These are phyloP conservation scores for Blera fallax DNA, from an alignment of 2,888 invertebrate species.

Conservation along the genomic window DNA sequence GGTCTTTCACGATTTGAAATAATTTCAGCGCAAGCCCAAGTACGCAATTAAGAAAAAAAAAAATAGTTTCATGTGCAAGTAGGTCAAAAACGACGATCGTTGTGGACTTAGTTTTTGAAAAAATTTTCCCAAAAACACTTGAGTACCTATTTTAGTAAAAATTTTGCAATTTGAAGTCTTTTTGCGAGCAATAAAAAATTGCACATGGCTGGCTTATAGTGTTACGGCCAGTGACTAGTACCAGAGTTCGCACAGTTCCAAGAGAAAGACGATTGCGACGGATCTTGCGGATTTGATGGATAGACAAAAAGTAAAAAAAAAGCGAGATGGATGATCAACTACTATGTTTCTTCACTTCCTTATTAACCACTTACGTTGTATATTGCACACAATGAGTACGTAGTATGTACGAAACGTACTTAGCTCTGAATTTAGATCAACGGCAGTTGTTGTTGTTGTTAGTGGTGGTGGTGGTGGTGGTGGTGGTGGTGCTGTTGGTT, in stretches of 20 bases:
- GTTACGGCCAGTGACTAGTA: constrained; percentile 1
- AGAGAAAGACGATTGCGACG: constrained; percentile 47
- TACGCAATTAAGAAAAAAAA: constrained; percentile 18
- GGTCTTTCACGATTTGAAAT: constrained; percentile 55
- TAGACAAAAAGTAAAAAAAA: constrained; percentile 53
- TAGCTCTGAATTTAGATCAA: constrained; percentile 71
- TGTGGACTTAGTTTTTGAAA: background rate
- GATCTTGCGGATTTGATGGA: constrained; percentile 66
- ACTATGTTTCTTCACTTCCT: constrained; percentile 72
- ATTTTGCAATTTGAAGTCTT: background rate
- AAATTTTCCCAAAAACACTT: background rate
- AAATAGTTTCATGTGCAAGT: constrained; percentile 26
- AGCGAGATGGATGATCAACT: constrained; percentile 70
- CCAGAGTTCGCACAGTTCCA: background rate
- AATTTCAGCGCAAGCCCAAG: constrained; percentile 28
- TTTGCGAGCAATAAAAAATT: background rate
- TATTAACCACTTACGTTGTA: constrained; percentile 72
- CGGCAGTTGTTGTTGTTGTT: constrained; percentile 54
- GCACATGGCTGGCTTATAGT: background rate
- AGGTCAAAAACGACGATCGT: constrained; percentile 49
- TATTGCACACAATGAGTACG: constrained; percentile 53
- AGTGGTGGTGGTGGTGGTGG: constrained; percentile 3
- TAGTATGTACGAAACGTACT: constrained; percentile 49
- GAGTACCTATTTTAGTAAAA: background rate
- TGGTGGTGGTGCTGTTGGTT: constrained; percentile 9